Conservation (phyloP, 2,888 invertebrate species). For the Drosophila anomelani region DNA sequence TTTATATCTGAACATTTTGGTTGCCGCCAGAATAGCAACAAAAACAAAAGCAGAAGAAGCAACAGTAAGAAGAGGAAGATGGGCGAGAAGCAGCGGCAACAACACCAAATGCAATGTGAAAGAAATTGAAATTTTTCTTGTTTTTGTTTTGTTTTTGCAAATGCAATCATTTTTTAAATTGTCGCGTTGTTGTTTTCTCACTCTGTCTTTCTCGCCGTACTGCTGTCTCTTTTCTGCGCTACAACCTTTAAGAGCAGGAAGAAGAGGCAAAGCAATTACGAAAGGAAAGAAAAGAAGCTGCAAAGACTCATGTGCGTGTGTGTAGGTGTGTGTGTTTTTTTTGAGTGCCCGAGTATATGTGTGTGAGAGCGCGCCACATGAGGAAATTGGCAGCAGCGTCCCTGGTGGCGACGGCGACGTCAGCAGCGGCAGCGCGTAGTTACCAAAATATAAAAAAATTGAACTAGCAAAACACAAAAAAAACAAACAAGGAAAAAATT, state of each 20-base stretch:
- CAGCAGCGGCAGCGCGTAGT: conserved; percentile 8
- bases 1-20: conserved; percentile 12
- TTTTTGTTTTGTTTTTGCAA: conserved; percentile 12
- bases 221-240: conserved; percentile 21
- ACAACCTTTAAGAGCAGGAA: conserved; percentile 30
- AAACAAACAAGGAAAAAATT: conserved; percentile 1
- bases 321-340: conserved; percentile 16
- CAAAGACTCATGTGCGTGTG: conserved; percentile 47
- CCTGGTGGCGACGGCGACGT: conserved; percentile 7
- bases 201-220: not conserved
- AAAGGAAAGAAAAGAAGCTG: conserved; percentile 32
- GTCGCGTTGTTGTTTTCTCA: conserved; percentile 29
- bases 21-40: conserved; percentile 52
- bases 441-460: conserved; percentile 19
- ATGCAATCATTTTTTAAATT: conserved; percentile 23
- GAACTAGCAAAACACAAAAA: not conserved
- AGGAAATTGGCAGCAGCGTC: conserved; percentile 46
- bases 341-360: conserved; percentile 13
- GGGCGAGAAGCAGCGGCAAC: conserved; percentile 41
- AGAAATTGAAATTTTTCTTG: conserved; percentile 19
- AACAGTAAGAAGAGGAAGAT: conserved; percentile 11
- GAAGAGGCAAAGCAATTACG: conserved; percentile 31
- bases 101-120: conserved; percentile 37
- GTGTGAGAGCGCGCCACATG: conserved; percentile 55
- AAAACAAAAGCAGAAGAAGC: conserved; percentile 22